Conservation (phyloP, 2,888 invertebrate species). For the Nomada goodeniana region DNA sequence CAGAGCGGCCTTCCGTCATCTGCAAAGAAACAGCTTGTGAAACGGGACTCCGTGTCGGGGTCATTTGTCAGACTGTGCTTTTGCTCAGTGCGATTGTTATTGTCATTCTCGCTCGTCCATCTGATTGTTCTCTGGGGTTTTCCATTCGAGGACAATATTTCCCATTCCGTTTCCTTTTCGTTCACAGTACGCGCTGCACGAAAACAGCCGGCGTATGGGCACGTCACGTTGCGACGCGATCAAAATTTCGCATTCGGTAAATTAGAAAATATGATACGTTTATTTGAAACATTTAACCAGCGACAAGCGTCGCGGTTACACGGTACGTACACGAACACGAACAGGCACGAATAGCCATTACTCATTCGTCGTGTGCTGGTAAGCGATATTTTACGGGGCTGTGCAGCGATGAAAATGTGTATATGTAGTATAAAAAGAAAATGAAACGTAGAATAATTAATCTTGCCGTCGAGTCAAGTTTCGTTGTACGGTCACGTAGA, state of each 20-base stretch:
- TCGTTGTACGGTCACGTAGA: background rate
- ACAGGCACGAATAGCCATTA: slow-evolving; percentile 58
- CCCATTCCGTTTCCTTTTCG: too few species aligned
- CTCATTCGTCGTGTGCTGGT: slow-evolving; percentile 44
- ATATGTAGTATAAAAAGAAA: slow-evolving; percentile 23
- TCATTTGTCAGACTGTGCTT: too few species aligned
- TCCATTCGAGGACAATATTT: too few species aligned
- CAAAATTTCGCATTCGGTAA: slow-evolving; percentile 5
- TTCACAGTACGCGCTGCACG: too few species aligned
- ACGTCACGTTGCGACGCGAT: too few species aligned
- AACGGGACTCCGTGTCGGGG: too few species aligned
- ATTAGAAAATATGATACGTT: slow-evolving; percentile 49
- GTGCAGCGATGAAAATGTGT: slow-evolving; percentile 46
- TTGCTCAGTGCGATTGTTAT: too few species aligned
- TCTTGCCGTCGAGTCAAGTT: slow-evolving; percentile 35
- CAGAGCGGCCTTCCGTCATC: too few species aligned
- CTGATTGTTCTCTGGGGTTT: too few species aligned
- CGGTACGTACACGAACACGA: slow-evolving; percentile 44
- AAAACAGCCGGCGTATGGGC: too few species aligned
- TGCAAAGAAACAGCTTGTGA: too few species aligned
- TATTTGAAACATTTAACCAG: slow-evolving; percentile 48
- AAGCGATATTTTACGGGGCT: slow-evolving; percentile 53
- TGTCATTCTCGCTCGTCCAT: too few species aligned
- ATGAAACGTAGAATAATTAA: slow-evolving; percentile 54
- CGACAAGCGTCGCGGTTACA: slow-evolving; percentile 50